phyloP scores from a whole-genome alignment of 2,113 vertebrate species.

The Cyanistes caeruleus region DNA sequence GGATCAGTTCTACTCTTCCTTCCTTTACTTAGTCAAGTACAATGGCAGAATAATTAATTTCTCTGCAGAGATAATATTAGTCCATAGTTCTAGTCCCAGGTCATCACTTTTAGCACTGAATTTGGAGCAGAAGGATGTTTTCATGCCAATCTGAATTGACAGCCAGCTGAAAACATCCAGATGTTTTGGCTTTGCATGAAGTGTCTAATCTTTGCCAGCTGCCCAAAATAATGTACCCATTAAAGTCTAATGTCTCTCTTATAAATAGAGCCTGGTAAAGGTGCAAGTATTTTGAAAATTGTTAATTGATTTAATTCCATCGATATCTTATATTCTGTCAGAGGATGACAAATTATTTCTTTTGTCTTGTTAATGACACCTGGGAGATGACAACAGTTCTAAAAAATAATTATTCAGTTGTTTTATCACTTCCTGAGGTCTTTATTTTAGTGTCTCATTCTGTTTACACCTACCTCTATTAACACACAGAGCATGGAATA shows the following conservation, averaged over 20 bases:
- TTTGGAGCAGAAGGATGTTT: background rate
- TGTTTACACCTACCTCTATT: background rate
- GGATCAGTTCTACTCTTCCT: background rate
- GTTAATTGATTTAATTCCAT: background rate
- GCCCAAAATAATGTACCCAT: background rate
- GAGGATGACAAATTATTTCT: background rate
- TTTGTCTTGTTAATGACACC: background rate
- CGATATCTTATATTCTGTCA: background rate
- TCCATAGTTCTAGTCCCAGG: background rate
- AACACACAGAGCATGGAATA: background rate
- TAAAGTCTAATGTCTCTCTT: background rate
- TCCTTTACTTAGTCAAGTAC: background rate
- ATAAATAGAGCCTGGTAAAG: background rate
- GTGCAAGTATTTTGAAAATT: background rate
- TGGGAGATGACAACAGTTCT: background rate
- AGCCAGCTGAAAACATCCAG: background rate
- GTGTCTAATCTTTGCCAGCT: background rate
- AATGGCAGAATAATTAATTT: background rate
- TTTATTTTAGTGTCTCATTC: background rate
- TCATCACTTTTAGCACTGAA: background rate
- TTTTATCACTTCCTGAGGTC: background rate
- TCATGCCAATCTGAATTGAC: background rate
- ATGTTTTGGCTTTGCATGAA: conserved; percentile 20
- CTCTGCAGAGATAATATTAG: background rate
- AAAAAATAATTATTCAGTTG: background rate